Percentiles rank a stretch among this genome's conserved stretches.
phyloP scores from a whole-genome alignment of 2,797 vertebrate species.

The Muraenolepis orangiensis region DNA sequence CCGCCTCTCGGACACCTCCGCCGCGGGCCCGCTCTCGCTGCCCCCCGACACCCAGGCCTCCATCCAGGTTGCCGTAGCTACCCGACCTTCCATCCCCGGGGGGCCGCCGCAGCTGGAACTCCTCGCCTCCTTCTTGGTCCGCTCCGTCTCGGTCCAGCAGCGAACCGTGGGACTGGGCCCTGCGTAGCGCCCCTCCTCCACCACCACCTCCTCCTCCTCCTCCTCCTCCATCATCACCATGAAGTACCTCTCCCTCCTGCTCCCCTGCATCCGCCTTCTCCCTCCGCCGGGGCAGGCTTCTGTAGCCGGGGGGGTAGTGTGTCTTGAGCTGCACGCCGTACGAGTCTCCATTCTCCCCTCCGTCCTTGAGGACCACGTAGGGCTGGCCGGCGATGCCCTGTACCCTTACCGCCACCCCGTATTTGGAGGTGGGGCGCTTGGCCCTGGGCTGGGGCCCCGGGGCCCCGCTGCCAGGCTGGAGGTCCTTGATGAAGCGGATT shows the following conservation, averaged over 20 bases:
- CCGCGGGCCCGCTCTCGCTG: constrained; percentile 36
- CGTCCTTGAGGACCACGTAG: constrained; percentile 90
- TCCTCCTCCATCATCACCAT: constrained; percentile 40
- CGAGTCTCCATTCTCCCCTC: constrained; percentile 82
- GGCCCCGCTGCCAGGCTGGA: constrained; percentile 63
- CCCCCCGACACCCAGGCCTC: constrained; percentile 52
- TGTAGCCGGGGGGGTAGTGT: constrained; percentile 50
- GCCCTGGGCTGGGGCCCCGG: constrained; percentile 47
- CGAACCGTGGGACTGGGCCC: constrained; percentile 84
- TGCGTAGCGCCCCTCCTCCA: constrained; percentile 63
- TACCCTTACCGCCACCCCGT: constrained; percentile 89
- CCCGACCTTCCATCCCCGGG: constrained; percentile 65
- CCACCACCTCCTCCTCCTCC: constrained; percentile 29
- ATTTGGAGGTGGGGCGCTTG: constrained; percentile 64
- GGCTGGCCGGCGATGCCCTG: constrained; percentile 93
- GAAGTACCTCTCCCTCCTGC: constrained; percentile 28
- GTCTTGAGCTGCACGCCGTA: constrained; percentile 89
- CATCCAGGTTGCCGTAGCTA: constrained; percentile 73
- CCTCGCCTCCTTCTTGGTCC: constrained; percentile 24
- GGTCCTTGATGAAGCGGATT: constrained; percentile 88
- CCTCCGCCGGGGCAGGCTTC: constrained; percentile 72
- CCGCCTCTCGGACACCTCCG: constrained; percentile 18
- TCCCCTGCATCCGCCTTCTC: constrained; percentile 45
- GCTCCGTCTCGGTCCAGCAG: constrained; percentile 72
- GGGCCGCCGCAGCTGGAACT: constrained; percentile 53